Evolutionary conservation across 2,113 vertebrate genomes (phyloP).

Genomic region (Brachionichthys hirsutus): DNA sequence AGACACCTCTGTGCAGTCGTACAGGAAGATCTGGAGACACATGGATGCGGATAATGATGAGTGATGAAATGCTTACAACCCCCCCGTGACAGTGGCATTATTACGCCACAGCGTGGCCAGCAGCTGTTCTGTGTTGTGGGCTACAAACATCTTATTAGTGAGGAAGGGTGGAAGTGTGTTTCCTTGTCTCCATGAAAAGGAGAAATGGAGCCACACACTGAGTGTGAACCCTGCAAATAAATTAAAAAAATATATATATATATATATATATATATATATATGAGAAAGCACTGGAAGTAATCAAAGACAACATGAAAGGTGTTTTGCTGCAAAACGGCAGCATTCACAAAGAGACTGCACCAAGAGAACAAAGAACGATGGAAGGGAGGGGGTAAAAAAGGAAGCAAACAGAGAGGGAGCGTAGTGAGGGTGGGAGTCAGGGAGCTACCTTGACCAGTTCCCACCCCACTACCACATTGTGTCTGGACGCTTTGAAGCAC

Average conservation of each 20-base stretch:
- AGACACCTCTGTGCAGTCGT: slow-evolving; percentile 98
- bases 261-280: slow-evolving; percentile 8
- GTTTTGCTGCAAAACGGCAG: slow-evolving; percentile 33
- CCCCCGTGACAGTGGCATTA: slow-evolving; percentile 20
- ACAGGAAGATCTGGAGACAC: slow-evolving; percentile 89
- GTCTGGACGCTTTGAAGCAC: slow-evolving; percentile 66
- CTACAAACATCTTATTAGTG: slow-evolving; percentile 61
- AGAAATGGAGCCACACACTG: slow-evolving; percentile 63
- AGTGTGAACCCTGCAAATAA: slow-evolving; percentile 30
- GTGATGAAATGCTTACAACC: slow-evolving; percentile 11
- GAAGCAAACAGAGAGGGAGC: background rate
- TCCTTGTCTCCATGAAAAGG: slow-evolving; percentile 33
- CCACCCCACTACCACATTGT: slow-evolving; percentile 18
- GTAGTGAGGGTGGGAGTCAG: slow-evolving; percentile 24
- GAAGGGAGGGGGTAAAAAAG: slow-evolving; percentile 2
- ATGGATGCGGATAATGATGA: slow-evolving; percentile 6
- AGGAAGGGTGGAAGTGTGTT: slow-evolving; percentile 49
- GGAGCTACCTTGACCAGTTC: slow-evolving; percentile 16
- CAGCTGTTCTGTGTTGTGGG: slow-evolving; percentile 44
- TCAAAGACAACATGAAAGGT: slow-evolving; percentile 45
- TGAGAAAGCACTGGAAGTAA: slow-evolving; percentile 21
- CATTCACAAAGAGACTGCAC: slow-evolving; percentile 22
- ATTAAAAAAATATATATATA: no score
- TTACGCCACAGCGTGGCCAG: slow-evolving; percentile 22
- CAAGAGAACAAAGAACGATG: background rate